These are phyloP conservation scores for Campylomormyrus tamandua DNA, from an alignment of 2,113 vertebrate genomes.

Conservation along the genomic window DNA sequence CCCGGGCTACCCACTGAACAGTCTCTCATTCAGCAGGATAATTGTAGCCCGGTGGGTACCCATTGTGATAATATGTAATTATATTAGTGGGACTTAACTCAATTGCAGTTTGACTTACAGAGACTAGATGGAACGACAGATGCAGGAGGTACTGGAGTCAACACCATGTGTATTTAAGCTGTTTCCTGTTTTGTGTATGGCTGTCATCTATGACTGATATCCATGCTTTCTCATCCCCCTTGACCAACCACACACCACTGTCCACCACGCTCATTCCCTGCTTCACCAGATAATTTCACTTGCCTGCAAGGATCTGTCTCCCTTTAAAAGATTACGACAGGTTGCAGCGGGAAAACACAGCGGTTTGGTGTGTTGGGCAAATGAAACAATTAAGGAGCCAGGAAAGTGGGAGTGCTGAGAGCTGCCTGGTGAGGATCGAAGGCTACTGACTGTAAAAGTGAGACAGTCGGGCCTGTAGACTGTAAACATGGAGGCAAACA, in stretches of 20 bases:
- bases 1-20: background rate
- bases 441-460: background rate
- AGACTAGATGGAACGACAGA: background rate
- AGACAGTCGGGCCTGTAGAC: background rate
- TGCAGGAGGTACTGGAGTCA: background rate
- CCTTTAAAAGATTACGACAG: background rate
- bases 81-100: background rate
- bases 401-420: background rate
- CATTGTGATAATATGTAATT: background rate
- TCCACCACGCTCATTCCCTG: background rate
- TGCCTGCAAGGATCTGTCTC: background rate
- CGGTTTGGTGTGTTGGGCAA: background rate
- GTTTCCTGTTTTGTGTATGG: background rate
- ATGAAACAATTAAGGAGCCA: constrained; percentile 15
- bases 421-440: constrained; percentile 1
- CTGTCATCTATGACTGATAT: background rate
- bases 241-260: background rate
- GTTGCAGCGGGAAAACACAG: background rate
- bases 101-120: background rate
- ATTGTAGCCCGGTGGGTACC: background rate
- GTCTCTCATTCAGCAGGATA: background rate
- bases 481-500: background rate
- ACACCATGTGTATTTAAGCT: background rate
- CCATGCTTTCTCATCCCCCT: background rate
- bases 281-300: background rate